Percentiles rank a stretch among this genome's conserved stretches.
Conservation (phyloP, 2,797 vertebrate genomes). For the Acridotheres tristis region DNA sequence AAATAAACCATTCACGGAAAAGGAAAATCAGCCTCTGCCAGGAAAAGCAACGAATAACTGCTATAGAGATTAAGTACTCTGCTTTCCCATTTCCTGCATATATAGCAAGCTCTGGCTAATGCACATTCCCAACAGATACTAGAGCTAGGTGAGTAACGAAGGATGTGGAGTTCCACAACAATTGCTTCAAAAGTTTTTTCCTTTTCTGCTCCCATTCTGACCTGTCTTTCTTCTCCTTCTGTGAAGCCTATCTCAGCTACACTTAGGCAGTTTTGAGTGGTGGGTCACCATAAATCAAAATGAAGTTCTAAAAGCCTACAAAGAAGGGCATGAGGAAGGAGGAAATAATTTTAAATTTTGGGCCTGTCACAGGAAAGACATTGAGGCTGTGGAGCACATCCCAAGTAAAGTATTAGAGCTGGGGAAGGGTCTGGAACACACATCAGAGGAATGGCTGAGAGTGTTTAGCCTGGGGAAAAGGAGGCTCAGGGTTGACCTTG, state of each 20-base stretch:
- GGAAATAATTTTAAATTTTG: not conserved
- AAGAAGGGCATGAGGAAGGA: not conserved
- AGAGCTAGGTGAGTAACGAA: not conserved
- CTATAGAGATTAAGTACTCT: not conserved
- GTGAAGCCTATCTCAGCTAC: not conserved
- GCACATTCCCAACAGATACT: not conserved
- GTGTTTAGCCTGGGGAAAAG: not conserved
- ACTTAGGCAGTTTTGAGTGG: not conserved
- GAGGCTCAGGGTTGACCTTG: not conserved
- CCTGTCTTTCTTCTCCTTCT: not conserved
- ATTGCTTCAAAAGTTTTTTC: not conserved
- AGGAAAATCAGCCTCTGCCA: not conserved
- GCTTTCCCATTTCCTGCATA: not conserved
- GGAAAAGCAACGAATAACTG: not conserved
- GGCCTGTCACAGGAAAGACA: not conserved
- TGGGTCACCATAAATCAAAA: not conserved
- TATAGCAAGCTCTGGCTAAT: not conserved
- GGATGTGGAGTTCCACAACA: not conserved
- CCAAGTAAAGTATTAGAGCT: not conserved
- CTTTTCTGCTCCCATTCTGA: not conserved
- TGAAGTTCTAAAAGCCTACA: not conserved
- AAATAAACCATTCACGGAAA: not conserved
- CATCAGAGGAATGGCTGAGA: too few species aligned
- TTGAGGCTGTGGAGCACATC: accelerated
- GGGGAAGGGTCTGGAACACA: not conserved